These are phyloP conservation scores for Gymnogyps californianus DNA, from an alignment of 2,113 vertebrate genomes.

Conservation along the genomic window DNA sequence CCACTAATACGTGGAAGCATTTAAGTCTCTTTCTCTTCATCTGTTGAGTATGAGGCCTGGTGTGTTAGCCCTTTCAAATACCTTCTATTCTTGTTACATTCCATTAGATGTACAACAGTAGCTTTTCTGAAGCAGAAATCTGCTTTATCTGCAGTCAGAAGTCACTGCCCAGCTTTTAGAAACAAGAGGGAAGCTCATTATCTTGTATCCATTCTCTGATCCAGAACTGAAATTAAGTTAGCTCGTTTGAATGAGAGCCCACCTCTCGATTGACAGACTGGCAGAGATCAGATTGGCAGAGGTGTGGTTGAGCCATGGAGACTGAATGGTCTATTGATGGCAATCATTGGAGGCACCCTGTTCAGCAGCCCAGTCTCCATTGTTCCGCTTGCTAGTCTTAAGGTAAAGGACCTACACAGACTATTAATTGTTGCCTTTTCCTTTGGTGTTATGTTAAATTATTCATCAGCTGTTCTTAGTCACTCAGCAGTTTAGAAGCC, in stretches of 20 bases:
- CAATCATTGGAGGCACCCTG: neutral
- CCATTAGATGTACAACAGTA: neutral
- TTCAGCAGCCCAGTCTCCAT: neutral
- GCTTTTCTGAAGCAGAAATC: neutral
- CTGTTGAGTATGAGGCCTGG: neutral
- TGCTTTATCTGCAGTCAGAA: neutral
- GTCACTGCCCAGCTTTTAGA: neutral
- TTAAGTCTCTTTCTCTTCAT: neutral
- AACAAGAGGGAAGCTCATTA: neutral
- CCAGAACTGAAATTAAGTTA: neutral
- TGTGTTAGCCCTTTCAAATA: neutral
- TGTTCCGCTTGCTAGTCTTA: neutral
- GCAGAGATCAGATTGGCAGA: neutral
- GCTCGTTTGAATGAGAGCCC: neutral
- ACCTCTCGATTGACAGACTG: neutral
- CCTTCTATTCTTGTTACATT: neutral
- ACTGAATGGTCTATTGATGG: neutral
- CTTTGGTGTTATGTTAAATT: neutral
- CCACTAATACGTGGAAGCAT: neutral
- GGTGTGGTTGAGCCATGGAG: neutral
- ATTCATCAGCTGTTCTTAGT: neutral
- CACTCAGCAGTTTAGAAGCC: neutral
- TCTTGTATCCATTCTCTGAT: neutral
- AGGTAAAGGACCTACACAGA: neutral
- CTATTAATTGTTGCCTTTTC: neutral